Conservation (phyloP, 1,140 invertebrate species). For the Temnothorax curvispinosus region DNA sequence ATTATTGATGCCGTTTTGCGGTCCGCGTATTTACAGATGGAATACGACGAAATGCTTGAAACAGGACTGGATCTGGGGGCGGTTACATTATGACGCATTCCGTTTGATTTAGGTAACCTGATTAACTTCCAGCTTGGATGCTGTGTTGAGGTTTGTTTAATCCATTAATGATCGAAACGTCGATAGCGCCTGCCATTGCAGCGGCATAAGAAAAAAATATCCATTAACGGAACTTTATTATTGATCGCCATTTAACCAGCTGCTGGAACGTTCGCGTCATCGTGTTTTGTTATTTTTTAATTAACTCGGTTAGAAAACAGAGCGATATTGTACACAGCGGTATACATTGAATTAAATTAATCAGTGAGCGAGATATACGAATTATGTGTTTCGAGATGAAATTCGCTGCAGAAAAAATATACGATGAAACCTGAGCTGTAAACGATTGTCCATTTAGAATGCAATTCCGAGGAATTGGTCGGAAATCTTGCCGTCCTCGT, state of each 20-base stretch:
- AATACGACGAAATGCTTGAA: slow-evolving; percentile 6
- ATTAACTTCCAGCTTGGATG: slow-evolving; percentile 27
- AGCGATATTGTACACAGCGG: neutral
- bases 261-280: neutral
- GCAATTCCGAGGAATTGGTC: slow-evolving; percentile 8
- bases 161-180: slow-evolving; percentile 30
- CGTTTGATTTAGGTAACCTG: slow-evolving; percentile 54
- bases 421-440: neutral
- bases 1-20: slow-evolving; percentile 60
- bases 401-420: neutral
- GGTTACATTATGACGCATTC: slow-evolving; percentile 50
- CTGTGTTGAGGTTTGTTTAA: slow-evolving; percentile 34
- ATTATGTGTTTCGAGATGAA: neutral
- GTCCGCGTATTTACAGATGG: slow-evolving; percentile 36
- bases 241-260: slow-evolving; percentile 15
- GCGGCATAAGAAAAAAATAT: neutral
- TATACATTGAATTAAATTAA: neutral
- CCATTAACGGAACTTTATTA: slow-evolving; percentile 51
- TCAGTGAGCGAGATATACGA: too few relatives aligned
- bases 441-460: slow-evolving; percentile 28
- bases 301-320: slow-evolving; percentile 24
- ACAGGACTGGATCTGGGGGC: neutral
- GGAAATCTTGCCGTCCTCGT: neutral
- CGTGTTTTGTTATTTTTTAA: slow-evolving; percentile 25
- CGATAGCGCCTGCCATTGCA: neutral